Base-by-base conservation (phyloP, 2,797 vertebrate species). In the Dicrostonyx torquatus region DNA sequence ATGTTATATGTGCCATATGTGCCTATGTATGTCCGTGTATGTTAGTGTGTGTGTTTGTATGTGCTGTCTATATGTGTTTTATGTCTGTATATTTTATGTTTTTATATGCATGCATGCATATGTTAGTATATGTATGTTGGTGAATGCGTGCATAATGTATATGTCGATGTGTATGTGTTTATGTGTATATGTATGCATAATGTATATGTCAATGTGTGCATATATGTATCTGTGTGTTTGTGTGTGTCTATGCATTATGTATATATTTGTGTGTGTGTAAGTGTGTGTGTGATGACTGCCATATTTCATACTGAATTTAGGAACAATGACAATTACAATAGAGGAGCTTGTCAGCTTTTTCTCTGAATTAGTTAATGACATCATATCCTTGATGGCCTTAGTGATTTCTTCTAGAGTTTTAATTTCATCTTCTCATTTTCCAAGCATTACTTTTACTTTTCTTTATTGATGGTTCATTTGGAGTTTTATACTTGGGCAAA, bases 401-500 rank as follows among this genome's bases (percentile, higher is more conserved):
- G 90, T 97, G 77, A 93, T 97, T 97, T 96, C 95, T 96, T 87
- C 83, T 78, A 91, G 66, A 96, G 37, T 85, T 98, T 98, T 80
- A 93, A 97, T 98, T 95, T 97, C 85, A 94, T 91, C 80, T 97
- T 55, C 18, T 40, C 1, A 8, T 62, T 98, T 60, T 97, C 45
- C 92, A 87, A 96, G 91, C 90, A 96, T 37, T 95, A 97, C 11
- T 53, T 97, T 94, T 98, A 34, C 77, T 97, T 98, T 95, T 95
- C 72, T 89, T 98, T 97, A 96, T 96, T 97, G 94, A 97, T 93
- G 97, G 89, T 97, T 97, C 97, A 97, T 97, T 96, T 93, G 91
- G 97, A 97, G 84, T 97, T 98, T 97, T 79, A 84, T 93, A 98
- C 95, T 96, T 98, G 95, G 96, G 70, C 95, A 97, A 98, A 97